A percentile compares a stretch with the other conserved stretches of the same genome.
These are phyloP conservation scores for Apodemus sylvaticus DNA, from an alignment of 2,113 vertebrate species.

Conservation along the genomic window DNA sequence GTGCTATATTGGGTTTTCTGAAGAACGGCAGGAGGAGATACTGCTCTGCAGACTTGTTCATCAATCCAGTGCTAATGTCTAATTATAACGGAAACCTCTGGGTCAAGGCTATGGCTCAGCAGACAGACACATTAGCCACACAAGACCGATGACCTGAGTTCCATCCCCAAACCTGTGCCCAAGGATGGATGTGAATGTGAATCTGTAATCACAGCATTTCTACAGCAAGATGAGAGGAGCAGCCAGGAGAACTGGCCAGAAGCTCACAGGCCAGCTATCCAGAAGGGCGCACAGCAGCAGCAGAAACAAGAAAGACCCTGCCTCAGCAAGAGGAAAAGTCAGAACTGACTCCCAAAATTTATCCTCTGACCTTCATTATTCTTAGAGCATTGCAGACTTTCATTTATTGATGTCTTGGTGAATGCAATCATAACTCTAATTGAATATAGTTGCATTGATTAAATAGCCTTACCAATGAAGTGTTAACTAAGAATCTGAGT, in stretches of 20 bases:
- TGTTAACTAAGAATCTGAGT: neutral
- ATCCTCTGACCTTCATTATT: neutral
- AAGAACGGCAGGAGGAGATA: neutral
- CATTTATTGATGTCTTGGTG: slow-evolving; percentile 5
- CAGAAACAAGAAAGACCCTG: neutral
- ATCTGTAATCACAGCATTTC: neutral
- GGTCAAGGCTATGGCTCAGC: neutral
- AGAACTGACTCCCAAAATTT: neutral
- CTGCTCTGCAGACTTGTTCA: neutral
- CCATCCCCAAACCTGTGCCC: neutral
- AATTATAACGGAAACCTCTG: neutral
- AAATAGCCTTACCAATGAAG: neutral
- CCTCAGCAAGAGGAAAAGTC: no score
- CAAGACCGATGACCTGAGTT: neutral
- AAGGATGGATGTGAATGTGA: neutral
- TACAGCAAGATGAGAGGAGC: no score
- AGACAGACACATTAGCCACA: neutral
- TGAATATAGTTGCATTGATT: neutral
- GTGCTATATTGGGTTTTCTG: neutral
- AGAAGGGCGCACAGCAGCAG: neutral
- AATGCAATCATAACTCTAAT: neutral
- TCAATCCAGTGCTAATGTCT: neutral
- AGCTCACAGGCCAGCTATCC: neutral
- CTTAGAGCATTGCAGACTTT: neutral
- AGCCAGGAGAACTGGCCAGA: neutral